phyloP scores from a whole-genome alignment of 2,797 vertebrate genomes.

The Orientallactaga sibirica region DNA sequence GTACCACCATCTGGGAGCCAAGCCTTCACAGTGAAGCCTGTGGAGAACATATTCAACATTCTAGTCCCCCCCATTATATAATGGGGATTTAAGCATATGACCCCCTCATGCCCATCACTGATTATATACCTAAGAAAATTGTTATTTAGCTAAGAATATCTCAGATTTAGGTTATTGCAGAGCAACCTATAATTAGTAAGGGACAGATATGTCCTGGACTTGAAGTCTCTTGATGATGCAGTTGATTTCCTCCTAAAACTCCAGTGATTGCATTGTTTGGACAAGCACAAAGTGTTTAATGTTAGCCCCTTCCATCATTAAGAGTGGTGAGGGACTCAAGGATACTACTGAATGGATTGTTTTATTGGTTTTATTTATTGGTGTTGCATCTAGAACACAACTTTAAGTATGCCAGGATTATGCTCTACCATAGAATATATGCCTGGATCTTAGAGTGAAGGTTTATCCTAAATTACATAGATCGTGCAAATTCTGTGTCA shows the following conservation, averaged over 20 bases:
- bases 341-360: neutral
- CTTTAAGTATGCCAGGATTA: neutral
- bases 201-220: neutral
- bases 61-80: no score
- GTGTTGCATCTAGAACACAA: neutral
- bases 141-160: neutral
- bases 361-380: no score
- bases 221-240: neutral
- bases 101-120: neutral
- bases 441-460: neutral
- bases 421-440: neutral
- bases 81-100: neutral
- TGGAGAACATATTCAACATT: no score
- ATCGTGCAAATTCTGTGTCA: neutral
- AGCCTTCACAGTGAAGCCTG: no score
- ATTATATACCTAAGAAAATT: neutral
- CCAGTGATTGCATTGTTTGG: neutral
- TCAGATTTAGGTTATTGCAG: neutral
- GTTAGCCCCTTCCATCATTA: neutral
- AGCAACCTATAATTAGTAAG: neutral
- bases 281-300: slow-evolving; percentile 21
- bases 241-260: slow-evolving; percentile 30
- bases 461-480: slow-evolving; percentile 7
- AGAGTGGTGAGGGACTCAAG: neutral
- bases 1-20: no score